Base-by-base conservation (phyloP, 23 tunicate genomes). In the Ciona savignyi region DNA sequence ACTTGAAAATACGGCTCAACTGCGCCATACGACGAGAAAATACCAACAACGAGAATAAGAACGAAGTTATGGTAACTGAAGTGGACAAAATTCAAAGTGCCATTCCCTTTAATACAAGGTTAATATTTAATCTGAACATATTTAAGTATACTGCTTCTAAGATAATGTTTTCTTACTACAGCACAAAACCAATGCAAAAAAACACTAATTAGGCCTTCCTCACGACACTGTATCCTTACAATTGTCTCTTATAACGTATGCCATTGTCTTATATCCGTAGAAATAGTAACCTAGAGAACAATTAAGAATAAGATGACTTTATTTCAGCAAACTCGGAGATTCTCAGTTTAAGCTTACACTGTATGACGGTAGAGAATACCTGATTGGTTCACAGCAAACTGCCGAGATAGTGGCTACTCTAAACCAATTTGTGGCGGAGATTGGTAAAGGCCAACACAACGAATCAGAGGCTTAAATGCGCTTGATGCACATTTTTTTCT, bases 381-480 rank as follows among this genome's bases (percentile, higher is more conserved):
- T 51, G 34, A 62, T 77, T 33, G 70, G 67, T 22, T 84, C 90
- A 1, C 49, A 64, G 1, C 83, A 84, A 27, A 69, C 74, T 22
- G 34, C 21, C 9, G 90, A 84, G 62, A 78, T 84, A 2, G 29
- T 62, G 29, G 29, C 63, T 31, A 75, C 77, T 27, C 34, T 84
- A 9, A 35, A 68, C 1, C 73, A 77, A 0, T 84, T 65, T 62
- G 60, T 84, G 21, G 33, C 62, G n/a, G 90, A 84, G 32, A 71
- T 64, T 19, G 34, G 23, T 30, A 71, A 32, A 1, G 73, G 77
- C 9, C 31, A 71, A 9, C 29, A 78, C 28, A 84, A 84, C 33
- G 90, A 84, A 64, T 84, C 90, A 22, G 51, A 35, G 11, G 90
- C 90, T 30, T 84, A 62, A 74, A 34, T 25, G 30, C 6, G 32